Evolutionary conservation across 2,113 vertebrate species (phyloP), one percentile per base, ranked within the genome.

Genomic region (Gorsachius goisagi): DNA sequence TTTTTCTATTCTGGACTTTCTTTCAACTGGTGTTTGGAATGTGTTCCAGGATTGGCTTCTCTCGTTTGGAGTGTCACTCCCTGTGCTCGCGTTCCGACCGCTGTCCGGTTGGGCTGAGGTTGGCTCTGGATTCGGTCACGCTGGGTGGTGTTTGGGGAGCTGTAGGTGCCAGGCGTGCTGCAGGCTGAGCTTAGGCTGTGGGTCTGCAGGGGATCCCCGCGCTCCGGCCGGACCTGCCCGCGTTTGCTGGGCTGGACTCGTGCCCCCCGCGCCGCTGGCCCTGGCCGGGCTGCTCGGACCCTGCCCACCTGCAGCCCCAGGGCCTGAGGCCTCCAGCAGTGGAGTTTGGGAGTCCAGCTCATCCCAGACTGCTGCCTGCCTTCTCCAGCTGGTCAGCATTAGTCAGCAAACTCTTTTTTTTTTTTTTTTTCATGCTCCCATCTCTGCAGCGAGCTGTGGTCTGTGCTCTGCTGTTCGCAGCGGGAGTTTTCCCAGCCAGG

Each of bases 1-100:
- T 14, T 80, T 67, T 60, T 27, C 28, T 44, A 0, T 47, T 45
- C 26, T 16, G 44, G 26, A 9, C 26, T 60, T 86, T 60, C 35
- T 39, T 53, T 32, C 2, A 1, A 1, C 18, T 2, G 1, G 19
- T 3, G 17, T 19, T 68, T 12, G 41, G 8, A 32, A 19, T 3
- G 1, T 2, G 8, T 33, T 41, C 14, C 33, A 9, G 68, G 68
- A 4, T 39, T 52, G 64, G 19, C 39, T 37, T 5, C 6, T 59
- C 30, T 22, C 44, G 1, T 7, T 14, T 4, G 33, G 15, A 9
- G 1, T 1, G 2, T 27, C 11, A 2, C 55, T 96, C 56, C 47
- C 6, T 1, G 55, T 8, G 16, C 30, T 52, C 11, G 0, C 0
- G 1, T 84, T 71, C 39, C 49, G 76, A 24, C 30, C 4, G 0